These are phyloP conservation scores for Tetrao urogallus DNA, from an alignment of 2,113 vertebrate species.

Conservation along the genomic window DNA sequence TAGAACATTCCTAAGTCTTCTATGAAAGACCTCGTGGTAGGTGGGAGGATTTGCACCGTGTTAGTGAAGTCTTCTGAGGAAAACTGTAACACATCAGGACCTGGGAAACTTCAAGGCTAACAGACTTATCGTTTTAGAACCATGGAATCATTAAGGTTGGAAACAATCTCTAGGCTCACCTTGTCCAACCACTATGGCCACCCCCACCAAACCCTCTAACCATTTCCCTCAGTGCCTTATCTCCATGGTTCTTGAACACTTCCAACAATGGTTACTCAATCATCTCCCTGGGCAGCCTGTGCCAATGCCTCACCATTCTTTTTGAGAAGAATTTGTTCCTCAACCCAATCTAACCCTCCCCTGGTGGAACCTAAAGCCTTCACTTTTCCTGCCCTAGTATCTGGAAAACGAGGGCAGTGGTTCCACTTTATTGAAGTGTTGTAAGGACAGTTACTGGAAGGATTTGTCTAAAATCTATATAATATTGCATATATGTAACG, in stretches of 20 bases:
- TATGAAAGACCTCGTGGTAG: background rate
- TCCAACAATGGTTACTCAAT: no score
- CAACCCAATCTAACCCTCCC: no score
- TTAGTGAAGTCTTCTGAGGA: background rate
- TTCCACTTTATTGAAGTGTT: background rate
- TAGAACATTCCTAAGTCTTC: background rate
- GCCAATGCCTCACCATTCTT: no score
- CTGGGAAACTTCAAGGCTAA: background rate
- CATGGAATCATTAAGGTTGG: no score
- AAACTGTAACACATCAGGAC: background rate
- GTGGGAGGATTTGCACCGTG: background rate
- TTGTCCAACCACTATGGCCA: no score
- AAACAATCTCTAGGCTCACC: no score
- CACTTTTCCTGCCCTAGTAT: rapidly evolving
- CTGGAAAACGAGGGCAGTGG: background rate
- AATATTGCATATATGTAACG: background rate
- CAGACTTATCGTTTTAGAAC: background rate
- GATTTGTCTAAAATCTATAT: background rate
- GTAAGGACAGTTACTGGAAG: background rate
- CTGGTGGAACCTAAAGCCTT: no score
- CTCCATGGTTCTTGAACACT: no score
- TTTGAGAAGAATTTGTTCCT: no score
- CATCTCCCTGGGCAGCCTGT: no score
- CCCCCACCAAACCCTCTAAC: no score
- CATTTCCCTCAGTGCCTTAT: no score